Percentiles rank a stretch among this genome's conserved stretches.
These are phyloP conservation scores for Prochilodus magdalenae DNA, from an alignment of 2,113 vertebrate species.

Conservation along the genomic window DNA sequence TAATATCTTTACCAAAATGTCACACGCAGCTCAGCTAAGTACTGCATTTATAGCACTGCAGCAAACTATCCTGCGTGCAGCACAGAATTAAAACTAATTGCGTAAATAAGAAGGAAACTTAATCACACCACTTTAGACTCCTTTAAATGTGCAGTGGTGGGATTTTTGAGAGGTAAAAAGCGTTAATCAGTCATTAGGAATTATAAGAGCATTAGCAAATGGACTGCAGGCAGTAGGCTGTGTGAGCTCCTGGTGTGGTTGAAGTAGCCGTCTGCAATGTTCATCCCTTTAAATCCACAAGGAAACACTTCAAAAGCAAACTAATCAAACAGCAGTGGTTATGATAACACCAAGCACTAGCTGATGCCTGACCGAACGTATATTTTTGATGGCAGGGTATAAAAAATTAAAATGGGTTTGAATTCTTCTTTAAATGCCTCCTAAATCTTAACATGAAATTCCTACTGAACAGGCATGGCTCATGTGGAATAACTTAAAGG, in stretches of 20 bases:
- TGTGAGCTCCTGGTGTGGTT: background rate
- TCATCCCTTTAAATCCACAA: background rate
- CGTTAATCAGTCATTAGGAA: background rate
- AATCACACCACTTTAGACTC: background rate
- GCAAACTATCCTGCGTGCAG: background rate
- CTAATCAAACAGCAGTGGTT: background rate
- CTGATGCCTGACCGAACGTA: no score
- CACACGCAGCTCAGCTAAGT: no score
- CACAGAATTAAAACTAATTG: no score
- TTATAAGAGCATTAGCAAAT: background rate
- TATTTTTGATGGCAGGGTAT: no score
- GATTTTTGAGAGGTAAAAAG: background rate
- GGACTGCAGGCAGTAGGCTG: background rate
- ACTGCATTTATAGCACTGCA: background rate
- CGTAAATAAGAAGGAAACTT: background rate
- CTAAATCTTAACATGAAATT: no score
- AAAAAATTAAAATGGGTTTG: no score
- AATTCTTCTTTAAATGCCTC: no score
- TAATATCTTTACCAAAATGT: no score
- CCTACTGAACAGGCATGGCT: no score
- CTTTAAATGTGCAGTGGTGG: background rate
- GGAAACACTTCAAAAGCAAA: background rate
- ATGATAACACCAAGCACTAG: background rate
- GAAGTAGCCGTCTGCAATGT: background rate
- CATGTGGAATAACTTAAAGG: no score